A percentile compares a stretch with the other conserved stretches of the same genome.
These are phyloP conservation scores for Chiridota heheva DNA, from an alignment of 35 echinoderm and acorn worm species.

Conservation along the genomic window DNA sequence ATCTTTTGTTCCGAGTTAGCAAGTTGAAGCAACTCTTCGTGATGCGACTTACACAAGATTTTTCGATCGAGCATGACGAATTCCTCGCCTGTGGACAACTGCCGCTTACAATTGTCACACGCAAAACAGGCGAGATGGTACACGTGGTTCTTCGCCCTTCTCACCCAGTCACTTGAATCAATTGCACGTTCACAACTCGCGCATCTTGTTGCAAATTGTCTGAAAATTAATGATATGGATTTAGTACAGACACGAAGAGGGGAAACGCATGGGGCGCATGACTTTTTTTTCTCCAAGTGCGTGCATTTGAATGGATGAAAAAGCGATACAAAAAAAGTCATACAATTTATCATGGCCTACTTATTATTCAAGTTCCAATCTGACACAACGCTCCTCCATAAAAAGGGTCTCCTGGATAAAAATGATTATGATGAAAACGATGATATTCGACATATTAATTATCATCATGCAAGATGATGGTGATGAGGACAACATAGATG, in stretches of 20 bases:
- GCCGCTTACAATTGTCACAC: constrained; percentile 87
- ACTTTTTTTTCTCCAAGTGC: background rate
- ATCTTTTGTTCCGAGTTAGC: too few species aligned
- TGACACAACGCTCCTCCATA: background rate
- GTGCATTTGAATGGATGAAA: background rate
- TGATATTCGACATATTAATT: too few species aligned
- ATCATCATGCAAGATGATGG: too few species aligned
- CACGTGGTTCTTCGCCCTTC: constrained; percentile 72
- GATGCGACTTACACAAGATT: constrained; percentile 82
- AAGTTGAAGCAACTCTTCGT: constrained; percentile 64
- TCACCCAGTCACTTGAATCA: constrained; percentile 79
- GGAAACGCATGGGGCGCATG: background rate
- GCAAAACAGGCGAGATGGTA: constrained; percentile 95
- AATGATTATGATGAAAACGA: too few species aligned
- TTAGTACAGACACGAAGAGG: background rate
- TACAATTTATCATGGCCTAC: background rate
- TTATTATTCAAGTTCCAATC: background rate
- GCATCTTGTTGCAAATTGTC: constrained; percentile 77
- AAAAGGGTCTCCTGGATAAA: background rate
- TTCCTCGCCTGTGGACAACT: constrained; percentile 91
- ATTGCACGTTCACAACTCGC: constrained; percentile 63
- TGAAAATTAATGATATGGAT: constrained; percentile 49
- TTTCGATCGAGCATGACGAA: constrained; percentile 77
- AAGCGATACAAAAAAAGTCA: background rate
- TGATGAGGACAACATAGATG: too few species aligned